Conservation (phyloP, 35 echinoderm and acorn worm species). For the Apostichopus parvimensis region DNA sequence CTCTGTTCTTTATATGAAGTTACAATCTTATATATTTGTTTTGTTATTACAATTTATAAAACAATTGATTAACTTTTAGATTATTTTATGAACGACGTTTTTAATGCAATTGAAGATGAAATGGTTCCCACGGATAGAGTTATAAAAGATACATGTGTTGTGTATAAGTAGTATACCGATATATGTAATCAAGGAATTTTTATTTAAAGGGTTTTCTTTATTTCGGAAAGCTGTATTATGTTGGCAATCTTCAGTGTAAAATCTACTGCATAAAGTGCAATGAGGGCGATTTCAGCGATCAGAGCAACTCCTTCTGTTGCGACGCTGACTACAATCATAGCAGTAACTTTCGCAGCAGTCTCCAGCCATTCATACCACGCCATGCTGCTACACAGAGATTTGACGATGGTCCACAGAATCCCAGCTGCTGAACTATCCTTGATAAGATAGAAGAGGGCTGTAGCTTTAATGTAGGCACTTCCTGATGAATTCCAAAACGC, state of each 20-base stretch:
- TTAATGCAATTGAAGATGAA: no score
- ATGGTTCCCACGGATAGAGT: no score
- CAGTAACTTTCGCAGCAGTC: conserved; percentile 52
- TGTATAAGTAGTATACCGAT: no score
- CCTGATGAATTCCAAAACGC: no score
- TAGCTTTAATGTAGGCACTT: no score
- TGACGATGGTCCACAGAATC: conserved; percentile 47
- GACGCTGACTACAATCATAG: conserved; percentile 37
- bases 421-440: neutral
- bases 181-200: neutral
- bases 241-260: conserved; percentile 52
- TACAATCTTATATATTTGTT: no score
- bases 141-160: no score
- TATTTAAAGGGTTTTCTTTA: neutral
- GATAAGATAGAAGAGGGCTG: conserved; percentile 29
- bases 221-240: neutral
- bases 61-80: no score
- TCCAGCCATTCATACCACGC: conserved; percentile 44
- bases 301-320: conserved; percentile 17
- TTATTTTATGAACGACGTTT: no score
- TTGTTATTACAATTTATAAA: no score
- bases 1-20: no score
- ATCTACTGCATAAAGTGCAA: conserved; percentile 34
- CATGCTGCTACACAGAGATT: conserved; percentile 11
- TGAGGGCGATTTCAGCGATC: conserved; percentile 41